These are phyloP conservation scores for Orchestes rusci DNA, from an alignment of 2,888 invertebrate genomes.

Conservation along the genomic window DNA sequence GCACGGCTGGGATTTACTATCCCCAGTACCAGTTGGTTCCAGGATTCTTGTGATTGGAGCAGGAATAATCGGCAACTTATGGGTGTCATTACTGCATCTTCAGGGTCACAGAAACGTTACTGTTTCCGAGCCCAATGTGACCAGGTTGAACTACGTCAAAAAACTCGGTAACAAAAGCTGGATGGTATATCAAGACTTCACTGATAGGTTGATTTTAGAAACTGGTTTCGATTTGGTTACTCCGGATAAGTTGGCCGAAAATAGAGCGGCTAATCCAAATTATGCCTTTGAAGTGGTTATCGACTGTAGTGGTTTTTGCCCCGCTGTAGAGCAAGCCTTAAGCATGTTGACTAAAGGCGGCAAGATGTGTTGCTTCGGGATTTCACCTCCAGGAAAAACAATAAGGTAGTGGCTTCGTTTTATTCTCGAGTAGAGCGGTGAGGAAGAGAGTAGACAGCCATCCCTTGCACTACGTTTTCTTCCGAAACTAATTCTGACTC, in stretches of 20 bases:
- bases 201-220: no score
- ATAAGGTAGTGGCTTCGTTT: conserved; percentile 28
- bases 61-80: conserved; percentile 67
- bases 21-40: conserved; percentile 54
- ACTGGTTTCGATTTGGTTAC: conserved; percentile 52
- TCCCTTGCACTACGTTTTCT: no score
- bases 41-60: conserved; percentile 61
- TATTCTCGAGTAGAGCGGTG: no score
- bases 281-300: conserved; percentile 55
- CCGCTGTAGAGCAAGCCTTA: conserved; percentile 59
- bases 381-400: conserved; percentile 50
- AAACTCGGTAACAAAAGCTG: conserved; percentile 48
- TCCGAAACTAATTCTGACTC: no score
- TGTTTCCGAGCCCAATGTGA: conserved; percentile 57
- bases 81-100: conserved; percentile 58
- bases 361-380: conserved; percentile 62
- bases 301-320: conserved; percentile 67
- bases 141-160: conserved; percentile 47
- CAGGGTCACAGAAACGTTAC: conserved; percentile 64
- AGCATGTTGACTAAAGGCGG: conserved; percentile 53
- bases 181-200: no score
- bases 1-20: conserved; percentile 60
- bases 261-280: conserved; percentile 39
- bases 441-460: no score
- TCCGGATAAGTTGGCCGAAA: conserved; percentile 49